Evolutionary conservation across 2,888 invertebrate species (phyloP).

Genomic region (Heliconius aoede): DNA sequence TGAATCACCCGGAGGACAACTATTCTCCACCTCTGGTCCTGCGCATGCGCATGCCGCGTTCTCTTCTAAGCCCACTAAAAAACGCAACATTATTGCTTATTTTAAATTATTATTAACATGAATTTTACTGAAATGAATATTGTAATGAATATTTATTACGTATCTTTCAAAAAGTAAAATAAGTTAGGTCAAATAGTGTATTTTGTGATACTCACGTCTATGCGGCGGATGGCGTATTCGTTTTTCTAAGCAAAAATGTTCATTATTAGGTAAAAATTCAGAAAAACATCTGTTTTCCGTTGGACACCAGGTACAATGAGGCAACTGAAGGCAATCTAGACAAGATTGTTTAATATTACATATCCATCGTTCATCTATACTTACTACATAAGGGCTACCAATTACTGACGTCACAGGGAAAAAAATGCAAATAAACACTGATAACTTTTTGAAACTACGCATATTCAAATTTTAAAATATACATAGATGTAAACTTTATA

Average conservation of each 20-base stretch:
- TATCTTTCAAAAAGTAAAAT: too few relatives aligned
- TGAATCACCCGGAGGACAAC: slow-evolving; percentile 62
- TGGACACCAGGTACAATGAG: slow-evolving; percentile 76
- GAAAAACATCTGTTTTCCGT: slow-evolving; percentile 69
- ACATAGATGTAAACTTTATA: slow-evolving; percentile 35
- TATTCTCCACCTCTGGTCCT: slow-evolving; percentile 55
- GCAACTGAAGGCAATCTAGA: slow-evolving; percentile 65
- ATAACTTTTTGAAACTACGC: slow-evolving; percentile 34
- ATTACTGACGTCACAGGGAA: slow-evolving; percentile 48
- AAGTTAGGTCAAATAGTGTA: too few relatives aligned
- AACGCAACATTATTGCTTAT: too few relatives aligned
- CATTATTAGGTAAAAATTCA: slow-evolving; percentile 51
- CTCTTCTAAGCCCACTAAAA: slow-evolving; percentile 67
- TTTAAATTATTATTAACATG: too few relatives aligned
- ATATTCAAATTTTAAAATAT: slow-evolving; percentile 21
- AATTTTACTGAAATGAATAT: too few relatives aligned
- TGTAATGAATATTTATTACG: background rate
- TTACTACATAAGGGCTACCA: slow-evolving; percentile 51
- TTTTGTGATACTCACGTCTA: slow-evolving; percentile 54
- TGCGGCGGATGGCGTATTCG: slow-evolving; percentile 61
- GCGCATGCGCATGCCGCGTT: slow-evolving; percentile 71
- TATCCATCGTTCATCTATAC: slow-evolving; percentile 65
- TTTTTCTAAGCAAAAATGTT: slow-evolving; percentile 62
- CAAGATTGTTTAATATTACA: slow-evolving; percentile 72
- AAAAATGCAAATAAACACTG: slow-evolving; percentile 47